phyloP scores from a whole-genome alignment of 2,888 invertebrate species.

The Lampropteryx suffumata region DNA sequence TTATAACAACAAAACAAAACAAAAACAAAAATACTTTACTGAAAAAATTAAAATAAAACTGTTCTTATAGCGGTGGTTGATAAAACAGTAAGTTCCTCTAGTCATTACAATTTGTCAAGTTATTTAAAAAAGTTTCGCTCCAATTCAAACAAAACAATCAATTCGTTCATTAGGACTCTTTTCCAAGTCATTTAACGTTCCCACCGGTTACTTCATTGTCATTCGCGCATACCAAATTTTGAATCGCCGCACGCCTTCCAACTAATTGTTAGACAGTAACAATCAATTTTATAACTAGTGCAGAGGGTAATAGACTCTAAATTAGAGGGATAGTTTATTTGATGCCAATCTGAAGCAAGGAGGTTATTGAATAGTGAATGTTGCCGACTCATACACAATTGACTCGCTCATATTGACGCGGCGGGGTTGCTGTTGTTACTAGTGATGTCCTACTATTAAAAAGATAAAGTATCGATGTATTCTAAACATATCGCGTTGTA shows the following conservation, averaged over 20 bases:
- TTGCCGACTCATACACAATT: slow-evolving; percentile 74
- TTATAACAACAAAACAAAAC: too few relatives aligned
- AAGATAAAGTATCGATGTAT: slow-evolving; percentile 13
- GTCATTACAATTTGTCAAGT: not conserved
- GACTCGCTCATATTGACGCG: slow-evolving; percentile 70
- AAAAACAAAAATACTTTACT: too few relatives aligned
- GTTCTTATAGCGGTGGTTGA: too few relatives aligned
- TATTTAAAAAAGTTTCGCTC: slow-evolving; percentile 6
- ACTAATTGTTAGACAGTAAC: slow-evolving; percentile 29
- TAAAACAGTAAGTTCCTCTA: too few relatives aligned
- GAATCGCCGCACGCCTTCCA: slow-evolving; percentile 43
- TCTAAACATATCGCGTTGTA: too few relatives aligned
- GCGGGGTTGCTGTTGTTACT: slow-evolving; percentile 59
- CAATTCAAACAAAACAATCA: slow-evolving; percentile 16
- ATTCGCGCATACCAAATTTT: slow-evolving; percentile 48
- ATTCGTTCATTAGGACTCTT: slow-evolving; percentile 21
- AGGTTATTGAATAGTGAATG: slow-evolving; percentile 76
- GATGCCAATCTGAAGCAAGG: slow-evolving; percentile 69
- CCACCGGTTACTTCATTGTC: slow-evolving; percentile 38
- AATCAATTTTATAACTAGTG: slow-evolving; percentile 9
- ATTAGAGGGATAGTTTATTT: slow-evolving; percentile 25
- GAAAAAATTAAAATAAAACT: too few relatives aligned
- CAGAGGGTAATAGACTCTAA: slow-evolving; percentile 10
- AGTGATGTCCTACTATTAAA: slow-evolving; percentile 43
- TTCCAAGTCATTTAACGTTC: slow-evolving; percentile 45